Evolutionary conservation across 2,797 vertebrate genomes (phyloP).

Genomic region (Labeo calbasu): DNA sequence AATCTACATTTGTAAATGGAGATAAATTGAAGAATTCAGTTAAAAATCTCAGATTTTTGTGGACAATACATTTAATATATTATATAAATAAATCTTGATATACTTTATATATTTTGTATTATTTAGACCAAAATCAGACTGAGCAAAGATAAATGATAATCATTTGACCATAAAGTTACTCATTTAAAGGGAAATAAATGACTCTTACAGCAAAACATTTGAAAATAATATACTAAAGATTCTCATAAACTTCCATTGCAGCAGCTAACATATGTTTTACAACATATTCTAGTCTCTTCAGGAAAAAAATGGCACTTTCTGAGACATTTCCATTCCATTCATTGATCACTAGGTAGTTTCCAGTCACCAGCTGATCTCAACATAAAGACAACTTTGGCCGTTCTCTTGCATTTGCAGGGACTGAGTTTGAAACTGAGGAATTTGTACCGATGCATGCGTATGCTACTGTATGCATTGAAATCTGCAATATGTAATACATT

Average conservation of each 20-base stretch:
- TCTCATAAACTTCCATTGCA: conserved; percentile 35
- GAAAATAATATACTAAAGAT: conserved; percentile 12
- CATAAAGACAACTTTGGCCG: conserved; percentile 10
- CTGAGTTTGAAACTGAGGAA: conserved; percentile 40
- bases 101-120: background rate
- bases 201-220: conserved; percentile 22
- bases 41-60: background rate
- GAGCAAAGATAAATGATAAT: background rate
- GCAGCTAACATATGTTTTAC: conserved; percentile 28
- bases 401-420: conserved; percentile 41
- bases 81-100: conserved; percentile 5
- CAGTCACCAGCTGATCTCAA: conserved; percentile 5
- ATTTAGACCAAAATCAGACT: background rate
- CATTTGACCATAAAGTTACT: conserved; percentile 18
- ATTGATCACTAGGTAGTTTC: background rate
- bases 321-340: background rate
- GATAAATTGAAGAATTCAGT: background rate
- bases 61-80: conserved; percentile 2
- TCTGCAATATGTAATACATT: conserved; percentile 47
- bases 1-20: background rate
- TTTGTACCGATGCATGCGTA: conserved; percentile 50
- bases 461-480: conserved; percentile 38
- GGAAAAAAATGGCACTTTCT: conserved; percentile 13
- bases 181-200: conserved; percentile 15
- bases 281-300: conserved; percentile 16